These are phyloP conservation scores for Brachyistius frenatus DNA, from an alignment of 2,113 vertebrate species.

Conservation along the genomic window DNA sequence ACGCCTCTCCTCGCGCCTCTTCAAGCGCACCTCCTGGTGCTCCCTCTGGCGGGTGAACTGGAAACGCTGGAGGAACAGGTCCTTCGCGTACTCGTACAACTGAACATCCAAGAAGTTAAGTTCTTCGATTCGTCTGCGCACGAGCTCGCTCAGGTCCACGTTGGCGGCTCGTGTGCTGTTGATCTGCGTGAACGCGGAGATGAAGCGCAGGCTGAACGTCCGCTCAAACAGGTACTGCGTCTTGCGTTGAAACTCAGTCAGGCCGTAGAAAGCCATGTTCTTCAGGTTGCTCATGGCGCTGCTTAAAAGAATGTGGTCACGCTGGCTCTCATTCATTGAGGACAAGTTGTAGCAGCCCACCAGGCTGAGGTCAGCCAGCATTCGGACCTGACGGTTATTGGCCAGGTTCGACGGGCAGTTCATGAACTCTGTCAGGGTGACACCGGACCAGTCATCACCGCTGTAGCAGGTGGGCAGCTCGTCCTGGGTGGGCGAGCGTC, in stretches of 20 bases:
- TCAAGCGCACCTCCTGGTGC: constrained; percentile 89
- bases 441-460: constrained; percentile 97
- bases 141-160: constrained; percentile 90
- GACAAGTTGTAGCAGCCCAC: constrained; percentile 99
- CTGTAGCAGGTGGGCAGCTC: constrained; percentile 96
- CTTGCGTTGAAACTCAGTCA: constrained; percentile 98
- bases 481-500: constrained; percentile 93
- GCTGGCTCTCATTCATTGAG: constrained; percentile 95
- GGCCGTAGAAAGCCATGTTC: constrained; percentile 98
- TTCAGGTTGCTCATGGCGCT: constrained; percentile 97
- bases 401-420: constrained; percentile 95
- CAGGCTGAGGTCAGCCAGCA: constrained; percentile 97
- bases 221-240: constrained; percentile 98
- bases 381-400: constrained; percentile 97
- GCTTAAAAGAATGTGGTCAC: constrained; percentile 90
- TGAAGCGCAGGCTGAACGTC: constrained; percentile 97
- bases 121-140: constrained; percentile 90
- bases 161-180: constrained; percentile 96
- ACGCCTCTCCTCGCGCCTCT: constrained; percentile 89
- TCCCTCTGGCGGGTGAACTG: constrained; percentile 93
- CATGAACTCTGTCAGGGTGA: constrained; percentile 94
- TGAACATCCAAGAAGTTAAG: constrained; percentile 96
- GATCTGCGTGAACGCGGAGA: constrained; percentile 96
- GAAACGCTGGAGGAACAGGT: constrained; percentile 96
- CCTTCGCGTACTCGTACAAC: constrained; percentile 94